phyloP scores from a whole-genome alignment of 2,113 vertebrate species.

The Grantiella picta region DNA sequence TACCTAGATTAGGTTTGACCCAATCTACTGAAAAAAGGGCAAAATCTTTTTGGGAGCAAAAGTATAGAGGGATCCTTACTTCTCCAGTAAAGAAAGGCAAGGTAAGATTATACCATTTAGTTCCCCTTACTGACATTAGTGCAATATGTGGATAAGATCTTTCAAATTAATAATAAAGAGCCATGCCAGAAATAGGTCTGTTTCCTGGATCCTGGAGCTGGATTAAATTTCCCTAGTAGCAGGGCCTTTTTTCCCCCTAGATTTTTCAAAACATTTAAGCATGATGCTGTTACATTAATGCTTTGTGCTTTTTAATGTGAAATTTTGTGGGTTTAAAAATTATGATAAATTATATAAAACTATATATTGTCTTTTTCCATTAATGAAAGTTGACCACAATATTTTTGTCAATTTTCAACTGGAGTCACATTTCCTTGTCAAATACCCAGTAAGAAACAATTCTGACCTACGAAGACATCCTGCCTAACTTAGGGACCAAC shows the following conservation, averaged over 20 bases:
- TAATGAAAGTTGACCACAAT: not conserved
- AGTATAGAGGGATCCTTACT: not conserved
- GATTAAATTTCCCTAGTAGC: not conserved
- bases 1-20: not conserved
- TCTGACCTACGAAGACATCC: not conserved
- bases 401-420: not conserved
- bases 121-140: not conserved
- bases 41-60: not conserved
- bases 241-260: accelerated
- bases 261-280: not conserved
- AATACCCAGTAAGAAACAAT: not conserved
- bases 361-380: not conserved
- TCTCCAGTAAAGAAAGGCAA: not conserved
- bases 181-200: not conserved
- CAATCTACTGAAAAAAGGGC: not conserved
- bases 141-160: not conserved
- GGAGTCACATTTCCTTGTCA: not conserved
- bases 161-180: not conserved
- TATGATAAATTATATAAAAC: not conserved
- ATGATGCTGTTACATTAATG: not conserved
- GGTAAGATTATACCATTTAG: not conserved
- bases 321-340: not conserved
- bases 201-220: not conserved
- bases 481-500: not conserved
- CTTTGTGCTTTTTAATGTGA: not conserved